These are phyloP conservation scores for Nyctereutes procyonoides DNA, from an alignment of 2,113 vertebrate species.

Conservation along the genomic window DNA sequence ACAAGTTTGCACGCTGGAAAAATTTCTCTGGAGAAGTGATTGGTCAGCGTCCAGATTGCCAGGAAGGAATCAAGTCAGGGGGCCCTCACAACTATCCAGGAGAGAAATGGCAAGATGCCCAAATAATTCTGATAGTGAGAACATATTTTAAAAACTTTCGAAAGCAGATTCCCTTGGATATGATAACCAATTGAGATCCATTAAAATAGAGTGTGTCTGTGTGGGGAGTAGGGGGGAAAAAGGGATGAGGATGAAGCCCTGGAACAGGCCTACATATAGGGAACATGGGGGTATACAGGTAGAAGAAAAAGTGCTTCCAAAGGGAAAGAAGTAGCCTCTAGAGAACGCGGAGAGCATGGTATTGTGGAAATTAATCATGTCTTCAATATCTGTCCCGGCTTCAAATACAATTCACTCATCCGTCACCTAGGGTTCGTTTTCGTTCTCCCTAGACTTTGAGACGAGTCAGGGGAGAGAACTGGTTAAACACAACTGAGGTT, in stretches of 20 bases:
- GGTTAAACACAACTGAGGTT: not conserved
- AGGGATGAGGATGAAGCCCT: not conserved
- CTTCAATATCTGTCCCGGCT: not conserved
- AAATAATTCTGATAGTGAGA: constrained; percentile 26
- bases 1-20: not conserved
- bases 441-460: not conserved
- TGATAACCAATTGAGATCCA: not conserved
- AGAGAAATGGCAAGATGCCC: constrained; percentile 33
- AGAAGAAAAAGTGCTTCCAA: not conserved
- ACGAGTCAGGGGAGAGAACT: not conserved
- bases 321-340: not conserved
- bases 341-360: not conserved
- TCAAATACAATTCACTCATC: constrained; percentile 24
- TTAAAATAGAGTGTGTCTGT: not conserved
- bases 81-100: not conserved
- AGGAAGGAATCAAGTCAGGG: constrained; percentile 29
- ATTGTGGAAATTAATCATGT: not conserved
- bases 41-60: not conserved
- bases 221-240: not conserved
- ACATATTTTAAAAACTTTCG: not conserved
- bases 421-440: not conserved
- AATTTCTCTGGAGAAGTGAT: not conserved
- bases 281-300: not conserved
- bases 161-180: not conserved
- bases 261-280: not conserved